These are phyloP conservation scores for Diplogasteroides magnus DNA, from an alignment of 1,140 invertebrate genomes.

Conservation along the genomic window DNA sequence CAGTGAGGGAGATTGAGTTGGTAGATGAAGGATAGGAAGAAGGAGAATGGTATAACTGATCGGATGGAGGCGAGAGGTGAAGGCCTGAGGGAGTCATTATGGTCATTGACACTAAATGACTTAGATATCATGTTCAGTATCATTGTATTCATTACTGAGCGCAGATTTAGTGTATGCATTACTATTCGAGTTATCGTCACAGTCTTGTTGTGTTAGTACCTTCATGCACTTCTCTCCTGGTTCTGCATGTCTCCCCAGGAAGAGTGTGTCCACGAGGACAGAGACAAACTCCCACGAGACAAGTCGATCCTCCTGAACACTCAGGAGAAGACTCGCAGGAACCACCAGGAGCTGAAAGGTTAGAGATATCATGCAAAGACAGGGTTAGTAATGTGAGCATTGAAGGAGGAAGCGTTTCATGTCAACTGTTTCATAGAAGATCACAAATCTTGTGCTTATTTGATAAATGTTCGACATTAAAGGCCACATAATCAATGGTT, in stretches of 20 bases:
- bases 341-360: not conserved
- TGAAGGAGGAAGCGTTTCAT: not conserved
- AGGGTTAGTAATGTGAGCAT: not conserved
- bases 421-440: not conserved
- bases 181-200: too few species aligned
- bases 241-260: not conserved
- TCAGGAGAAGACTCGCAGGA: not conserved
- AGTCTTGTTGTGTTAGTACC: too few species aligned
- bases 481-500: not conserved
- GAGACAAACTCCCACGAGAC: not conserved
- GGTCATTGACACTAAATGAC: too few species aligned
- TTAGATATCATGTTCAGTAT: too few species aligned
- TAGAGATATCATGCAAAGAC: too few species aligned
- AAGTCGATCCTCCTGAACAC: not conserved
- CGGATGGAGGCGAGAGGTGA: not conserved
- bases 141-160: too few species aligned
- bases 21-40: too few species aligned
- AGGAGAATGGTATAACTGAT: too few species aligned
- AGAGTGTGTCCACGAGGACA: not conserved
- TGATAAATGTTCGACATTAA: not conserved
- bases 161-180: not conserved
- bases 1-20: too few species aligned
- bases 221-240: not conserved
- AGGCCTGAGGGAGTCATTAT: not conserved
- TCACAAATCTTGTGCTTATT: not conserved